A percentile compares a stretch with the other conserved stretches of the same genome.
These are phyloP conservation scores for Diadegma fenestrale DNA, from an alignment of 2,888 invertebrate species.

Conservation along the genomic window DNA sequence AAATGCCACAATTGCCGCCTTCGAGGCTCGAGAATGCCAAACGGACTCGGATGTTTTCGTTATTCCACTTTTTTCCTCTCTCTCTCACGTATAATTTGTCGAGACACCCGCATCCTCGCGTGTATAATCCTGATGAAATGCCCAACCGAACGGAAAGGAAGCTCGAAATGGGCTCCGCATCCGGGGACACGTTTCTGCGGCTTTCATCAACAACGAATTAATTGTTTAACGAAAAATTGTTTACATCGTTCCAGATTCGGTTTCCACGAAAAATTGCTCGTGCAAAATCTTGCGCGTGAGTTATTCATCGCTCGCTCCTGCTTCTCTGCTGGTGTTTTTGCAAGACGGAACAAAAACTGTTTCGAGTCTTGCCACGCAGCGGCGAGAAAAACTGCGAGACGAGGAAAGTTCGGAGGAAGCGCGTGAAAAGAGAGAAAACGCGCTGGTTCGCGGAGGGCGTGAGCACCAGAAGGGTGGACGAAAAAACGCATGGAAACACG, in stretches of 20 bases:
- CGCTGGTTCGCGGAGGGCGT: constrained; percentile 19
- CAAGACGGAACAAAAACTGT: constrained; percentile 38
- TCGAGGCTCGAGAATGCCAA: neutral
- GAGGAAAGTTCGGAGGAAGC: constrained; percentile 52
- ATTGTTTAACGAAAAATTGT: neutral
- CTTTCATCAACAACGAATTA: constrained; percentile 49
- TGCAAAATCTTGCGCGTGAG: constrained; percentile 3
- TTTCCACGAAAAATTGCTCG: constrained; percentile 9
- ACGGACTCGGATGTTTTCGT: constrained; percentile 41
- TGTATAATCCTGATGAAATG: constrained; percentile 71
- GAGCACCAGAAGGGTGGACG: constrained; percentile 36
- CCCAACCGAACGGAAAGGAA: constrained; percentile 54
- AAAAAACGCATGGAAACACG: constrained; percentile 57
- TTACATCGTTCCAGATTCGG: neutral
- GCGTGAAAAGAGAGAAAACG: constrained; percentile 43
- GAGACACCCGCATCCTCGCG: constrained; percentile 68
- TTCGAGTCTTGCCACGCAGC: constrained; percentile 67
- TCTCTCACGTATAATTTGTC: constrained; percentile 67
- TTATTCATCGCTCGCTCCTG: constrained; percentile 41
- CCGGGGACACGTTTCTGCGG: constrained; percentile 35
- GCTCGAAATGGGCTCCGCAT: constrained; percentile 26
- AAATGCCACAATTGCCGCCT: constrained; percentile 74
- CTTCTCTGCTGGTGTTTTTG: constrained; percentile 11
- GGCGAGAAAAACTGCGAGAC: constrained; percentile 73
- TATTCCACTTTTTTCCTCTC: neutral